phyloP scores from a whole-genome alignment of 1,140 invertebrate species.

The Drosophila lacteicornis region DNA sequence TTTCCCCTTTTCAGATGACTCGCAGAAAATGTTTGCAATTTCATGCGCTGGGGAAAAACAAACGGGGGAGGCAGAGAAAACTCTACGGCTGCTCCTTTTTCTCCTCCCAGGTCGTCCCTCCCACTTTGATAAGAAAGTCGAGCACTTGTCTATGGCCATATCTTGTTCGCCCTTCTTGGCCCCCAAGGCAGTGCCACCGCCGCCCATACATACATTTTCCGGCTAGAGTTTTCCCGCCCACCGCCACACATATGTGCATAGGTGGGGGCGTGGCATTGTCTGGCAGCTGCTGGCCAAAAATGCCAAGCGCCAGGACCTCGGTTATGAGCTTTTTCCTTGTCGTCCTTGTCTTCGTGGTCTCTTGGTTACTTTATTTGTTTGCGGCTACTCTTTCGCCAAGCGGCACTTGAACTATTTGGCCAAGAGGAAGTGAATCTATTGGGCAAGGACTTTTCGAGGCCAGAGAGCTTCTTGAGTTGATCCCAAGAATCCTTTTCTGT shows the following conservation, averaged over 20 bases:
- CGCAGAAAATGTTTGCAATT: constrained; percentile 45
- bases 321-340: constrained; percentile 71
- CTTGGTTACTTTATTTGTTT: constrained; percentile 44
- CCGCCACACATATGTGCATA: constrained; percentile 26
- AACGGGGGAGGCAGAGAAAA: constrained; percentile 11
- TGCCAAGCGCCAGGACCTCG: constrained; percentile 45
- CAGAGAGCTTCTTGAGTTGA: background rate
- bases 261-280: constrained; percentile 46
- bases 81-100: background rate
- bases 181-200: constrained; percentile 18
- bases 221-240: constrained; percentile 10
- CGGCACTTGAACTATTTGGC: constrained; percentile 29
- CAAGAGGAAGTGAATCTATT: constrained; percentile 26
- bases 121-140: constrained; percentile 39
- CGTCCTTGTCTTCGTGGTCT: constrained; percentile 51
- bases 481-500: background rate
- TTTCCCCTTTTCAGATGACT: constrained; percentile 38
- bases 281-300: constrained; percentile 58
- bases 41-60: constrained; percentile 38
- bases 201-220: constrained; percentile 1
- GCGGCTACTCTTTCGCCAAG: constrained; percentile 29
- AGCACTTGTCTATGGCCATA: constrained; percentile 40
- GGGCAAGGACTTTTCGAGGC: background rate
- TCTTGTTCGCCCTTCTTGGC: constrained; percentile 15
- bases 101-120: background rate